Percentiles rank a stretch among this genome's conserved stretches.
These are phyloP conservation scores for Himalopsyche kuldschensis DNA, from an alignment of 2,888 invertebrate species.

Conservation along the genomic window DNA sequence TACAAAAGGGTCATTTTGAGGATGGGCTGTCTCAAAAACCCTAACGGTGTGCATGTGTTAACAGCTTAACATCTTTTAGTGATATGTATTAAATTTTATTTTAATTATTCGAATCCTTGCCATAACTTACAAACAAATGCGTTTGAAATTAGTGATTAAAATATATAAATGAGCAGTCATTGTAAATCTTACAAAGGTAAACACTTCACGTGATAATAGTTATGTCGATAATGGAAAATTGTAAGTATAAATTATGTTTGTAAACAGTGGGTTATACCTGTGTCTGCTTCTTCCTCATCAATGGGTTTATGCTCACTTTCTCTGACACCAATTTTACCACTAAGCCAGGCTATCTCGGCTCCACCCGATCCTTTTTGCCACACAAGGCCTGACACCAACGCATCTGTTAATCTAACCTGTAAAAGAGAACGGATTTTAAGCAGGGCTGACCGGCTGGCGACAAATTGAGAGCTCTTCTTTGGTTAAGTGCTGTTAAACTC, in stretches of 20 bases:
- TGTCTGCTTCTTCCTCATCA: slow-evolving; percentile 50
- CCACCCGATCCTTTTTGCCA: slow-evolving; percentile 85
- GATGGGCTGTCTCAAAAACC: too few species aligned
- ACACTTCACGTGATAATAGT: too few species aligned
- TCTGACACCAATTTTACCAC: slow-evolving; percentile 71
- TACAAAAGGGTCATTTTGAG: too few species aligned
- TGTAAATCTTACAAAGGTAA: too few species aligned
- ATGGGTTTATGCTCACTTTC: slow-evolving; percentile 63
- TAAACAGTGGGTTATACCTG: slow-evolving; percentile 49
- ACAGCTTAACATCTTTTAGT: too few species aligned
- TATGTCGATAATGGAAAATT: neutral
- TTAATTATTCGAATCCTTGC: too few species aligned
- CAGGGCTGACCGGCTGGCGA: neutral
- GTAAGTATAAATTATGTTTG: neutral
- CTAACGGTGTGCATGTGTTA: too few species aligned
- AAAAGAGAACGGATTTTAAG: slow-evolving; percentile 18
- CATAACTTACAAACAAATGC: too few species aligned
- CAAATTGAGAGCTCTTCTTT: neutral
- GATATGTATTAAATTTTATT: too few species aligned
- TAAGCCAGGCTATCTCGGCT: slow-evolving; percentile 95
- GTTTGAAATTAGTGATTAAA: too few species aligned
- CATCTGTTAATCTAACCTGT: slow-evolving; percentile 88
- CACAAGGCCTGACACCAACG: slow-evolving; percentile 81
- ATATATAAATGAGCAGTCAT: too few species aligned
- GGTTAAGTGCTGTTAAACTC: neutral